Evolutionary conservation across 1,140 invertebrate genomes (phyloP).

Genomic region (Drosophila navojoa): DNA sequence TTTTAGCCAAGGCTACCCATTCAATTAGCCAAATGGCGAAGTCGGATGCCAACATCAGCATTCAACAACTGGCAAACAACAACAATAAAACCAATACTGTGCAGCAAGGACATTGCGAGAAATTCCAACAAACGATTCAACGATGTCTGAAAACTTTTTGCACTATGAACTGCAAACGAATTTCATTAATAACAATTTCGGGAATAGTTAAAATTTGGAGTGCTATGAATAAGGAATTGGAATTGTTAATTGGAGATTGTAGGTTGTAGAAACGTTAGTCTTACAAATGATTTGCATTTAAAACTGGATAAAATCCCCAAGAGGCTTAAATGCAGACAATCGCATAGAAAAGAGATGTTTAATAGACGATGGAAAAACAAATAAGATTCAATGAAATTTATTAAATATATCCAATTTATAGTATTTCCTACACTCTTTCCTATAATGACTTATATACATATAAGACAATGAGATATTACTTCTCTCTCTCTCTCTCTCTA

Average conservation of each 20-base stretch:
- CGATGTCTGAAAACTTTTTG: conserved; percentile 18
- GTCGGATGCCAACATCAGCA: background rate
- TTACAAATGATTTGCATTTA: background rate
- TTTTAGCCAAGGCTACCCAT: conserved; percentile 19
- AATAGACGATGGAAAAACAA: too few species aligned
- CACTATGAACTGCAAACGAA: conserved; percentile 13
- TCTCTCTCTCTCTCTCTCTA: too few species aligned
- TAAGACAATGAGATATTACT: too few species aligned
- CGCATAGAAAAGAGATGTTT: background rate
- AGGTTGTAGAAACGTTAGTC: background rate
- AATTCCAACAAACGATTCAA: conserved; percentile 15
- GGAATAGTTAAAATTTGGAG: background rate
- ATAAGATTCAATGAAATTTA: too few species aligned
- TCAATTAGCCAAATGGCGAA: conserved; percentile 36
- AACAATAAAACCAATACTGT: conserved; percentile 6
- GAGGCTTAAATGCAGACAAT: background rate
- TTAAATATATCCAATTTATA: too few species aligned
- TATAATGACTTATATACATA: too few species aligned
- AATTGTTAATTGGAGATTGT: background rate
- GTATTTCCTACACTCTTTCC: too few species aligned
- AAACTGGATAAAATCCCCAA: too few species aligned
- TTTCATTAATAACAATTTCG: conserved; percentile 5
- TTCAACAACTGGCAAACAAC: conserved; percentile 7
- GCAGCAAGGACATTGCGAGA: conserved; percentile 17
- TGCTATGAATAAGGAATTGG: background rate